Evolutionary conservation across 2,888 invertebrate species (phyloP).

Genomic region (Dendrolimus houi): DNA sequence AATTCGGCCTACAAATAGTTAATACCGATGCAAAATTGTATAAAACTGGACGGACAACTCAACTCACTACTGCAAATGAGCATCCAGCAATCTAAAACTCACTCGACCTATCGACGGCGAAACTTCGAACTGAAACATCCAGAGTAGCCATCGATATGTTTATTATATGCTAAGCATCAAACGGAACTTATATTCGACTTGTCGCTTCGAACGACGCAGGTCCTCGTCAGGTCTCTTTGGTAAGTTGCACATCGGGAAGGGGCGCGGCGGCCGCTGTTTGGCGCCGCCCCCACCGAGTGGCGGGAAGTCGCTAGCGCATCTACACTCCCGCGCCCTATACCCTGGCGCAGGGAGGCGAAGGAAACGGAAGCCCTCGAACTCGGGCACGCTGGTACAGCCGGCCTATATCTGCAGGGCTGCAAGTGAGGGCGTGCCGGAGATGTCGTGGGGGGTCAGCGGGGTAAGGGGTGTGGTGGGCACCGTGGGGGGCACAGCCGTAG

Average conservation of each 20-base stretch:
- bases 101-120: slow-evolving; percentile 25
- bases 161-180: slow-evolving; percentile 9
- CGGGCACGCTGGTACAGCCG: neutral
- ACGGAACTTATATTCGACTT: slow-evolving; percentile 4
- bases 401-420: slow-evolving; percentile 54
- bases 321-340: slow-evolving; percentile 17
- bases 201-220: neutral
- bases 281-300: neutral
- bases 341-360: slow-evolving; percentile 12
- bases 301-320: slow-evolving; percentile 26
- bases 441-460: slow-evolving; percentile 48
- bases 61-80: slow-evolving; percentile 73
- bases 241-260: neutral
- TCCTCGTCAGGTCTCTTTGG: neutral
- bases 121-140: slow-evolving; percentile 35
- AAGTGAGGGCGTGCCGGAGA: slow-evolving; percentile 37
- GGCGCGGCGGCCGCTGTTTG: neutral
- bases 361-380: slow-evolving; percentile 5
- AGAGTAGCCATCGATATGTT: slow-evolving; percentile 56
- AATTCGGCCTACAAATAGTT: slow-evolving; percentile 27
- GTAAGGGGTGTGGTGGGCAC: slow-evolving; percentile 49
- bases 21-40: slow-evolving; percentile 60
- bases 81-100: slow-evolving; percentile 56
- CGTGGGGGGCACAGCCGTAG: slow-evolving; percentile 48
- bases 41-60: slow-evolving; percentile 75